Base-by-base conservation (phyloP, 30 jellyfish, hydroid and myxozoan genomes). In the Aurelia sp. region DNA sequence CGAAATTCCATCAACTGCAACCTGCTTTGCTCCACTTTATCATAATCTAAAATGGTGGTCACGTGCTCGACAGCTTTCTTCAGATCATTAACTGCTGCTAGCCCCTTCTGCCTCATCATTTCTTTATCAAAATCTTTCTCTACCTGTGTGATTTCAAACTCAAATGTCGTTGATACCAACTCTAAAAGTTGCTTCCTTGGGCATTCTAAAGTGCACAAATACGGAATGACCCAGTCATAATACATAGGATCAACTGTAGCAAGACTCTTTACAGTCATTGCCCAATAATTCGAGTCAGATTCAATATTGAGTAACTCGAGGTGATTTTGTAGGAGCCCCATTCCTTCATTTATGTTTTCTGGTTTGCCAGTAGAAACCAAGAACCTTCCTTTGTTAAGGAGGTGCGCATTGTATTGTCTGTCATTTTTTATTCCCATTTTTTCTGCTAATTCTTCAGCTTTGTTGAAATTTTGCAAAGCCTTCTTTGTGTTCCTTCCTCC, bases 341-440 rank as follows among this genome's bases (percentile, higher is more conserved):
- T 15, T 2, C 85, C 85, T 51, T 74, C 85, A 13, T 7, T 53
- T 9, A 2, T 6, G 63, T 8, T 24, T 24, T 22, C 58, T 20
- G 16, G 51, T 50, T 4, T 19, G 4, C 69, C 69, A 1, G 52
- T 3, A 7, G 19, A 51, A 24, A 53, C 19, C 73, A 74, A 53
- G 60, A 74, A 22, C 48, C 85, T 53, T 8, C 85, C 85, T 35
- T 48, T 74, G 22, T 53, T 55, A 12, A 74, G 58, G 6, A 50
- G 21, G 35, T 19, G 35, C 19, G 85, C 58, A 2, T 17, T 16
- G 35, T 53, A 53, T 30, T 41, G 55, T 20, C 24, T 74, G 85
- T 52, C 41, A 12, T 59, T 20, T 74, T 38, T 74, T 48, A 53
- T 22, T 6, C 16, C 15, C 85, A 74, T 74, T 3, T 60, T 8